Conservation (phyloP, 2,797 vertebrate genomes). For the Alectoris magna region DNA sequence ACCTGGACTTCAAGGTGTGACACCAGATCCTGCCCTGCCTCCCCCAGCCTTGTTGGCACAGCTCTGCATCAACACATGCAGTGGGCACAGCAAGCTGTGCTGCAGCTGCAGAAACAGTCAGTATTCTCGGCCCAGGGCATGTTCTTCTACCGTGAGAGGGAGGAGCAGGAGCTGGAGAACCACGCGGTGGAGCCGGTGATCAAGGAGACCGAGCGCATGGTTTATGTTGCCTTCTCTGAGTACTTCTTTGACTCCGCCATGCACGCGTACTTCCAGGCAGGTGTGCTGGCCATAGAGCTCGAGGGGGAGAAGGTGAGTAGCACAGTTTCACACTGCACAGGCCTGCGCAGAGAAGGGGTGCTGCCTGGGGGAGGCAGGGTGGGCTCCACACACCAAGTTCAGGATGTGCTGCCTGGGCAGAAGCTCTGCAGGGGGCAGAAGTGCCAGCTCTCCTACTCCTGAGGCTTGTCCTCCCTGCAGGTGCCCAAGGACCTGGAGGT, state of each 20-base stretch:
- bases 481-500: conserved; percentile 92
- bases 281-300: conserved; percentile 85
- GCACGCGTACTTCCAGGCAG: conserved; percentile 88
- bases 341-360: too few relatives aligned
- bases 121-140: conserved; percentile 79
- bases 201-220: conserved; percentile 90
- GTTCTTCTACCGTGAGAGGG: conserved; percentile 85
- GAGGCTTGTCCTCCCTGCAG: conserved; percentile 68
- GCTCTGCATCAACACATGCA: background rate
- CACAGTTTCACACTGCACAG: rapidly evolving
- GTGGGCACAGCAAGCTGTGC: background rate
- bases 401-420: background rate
- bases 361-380: background rate
- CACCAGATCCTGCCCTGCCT: background rate
- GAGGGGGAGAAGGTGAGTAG: conserved; percentile 84
- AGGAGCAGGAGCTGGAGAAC: conserved; percentile 82
- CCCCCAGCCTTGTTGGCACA: background rate
- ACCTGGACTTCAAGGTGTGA: conserved; percentile 92
- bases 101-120: background rate
- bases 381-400: background rate
- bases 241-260: conserved; percentile 96
- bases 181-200: conserved; percentile 84
- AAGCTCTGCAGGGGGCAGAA: conserved; percentile 69
- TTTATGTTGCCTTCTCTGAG: conserved; percentile 94
- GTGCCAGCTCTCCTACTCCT: rapidly evolving